Evolutionary conservation across 1,140 invertebrate species (phyloP).

Genomic region (Fopius arisanus): DNA sequence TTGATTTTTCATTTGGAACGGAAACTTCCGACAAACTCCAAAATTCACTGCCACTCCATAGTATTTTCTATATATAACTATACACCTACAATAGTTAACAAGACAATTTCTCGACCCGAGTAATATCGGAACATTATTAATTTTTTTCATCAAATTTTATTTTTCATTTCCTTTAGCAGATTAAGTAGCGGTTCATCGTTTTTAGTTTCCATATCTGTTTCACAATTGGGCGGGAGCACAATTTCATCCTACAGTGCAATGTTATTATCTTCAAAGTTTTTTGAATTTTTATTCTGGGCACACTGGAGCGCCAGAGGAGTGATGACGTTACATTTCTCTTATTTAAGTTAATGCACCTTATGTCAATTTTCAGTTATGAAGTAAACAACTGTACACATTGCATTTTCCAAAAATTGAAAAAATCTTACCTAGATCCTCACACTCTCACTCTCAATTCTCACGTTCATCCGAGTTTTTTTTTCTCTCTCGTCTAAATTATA

Average conservation of each 20-base stretch:
- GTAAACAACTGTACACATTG: slow-evolving; percentile 23
- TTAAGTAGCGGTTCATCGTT: slow-evolving; percentile 44
- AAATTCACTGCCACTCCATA: slow-evolving; percentile 54
- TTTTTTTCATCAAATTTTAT: slow-evolving; percentile 5
- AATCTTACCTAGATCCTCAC: neutral
- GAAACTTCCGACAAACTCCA: slow-evolving; percentile 29
- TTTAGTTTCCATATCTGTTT: slow-evolving; percentile 31
- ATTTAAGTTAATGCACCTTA: slow-evolving; percentile 29
- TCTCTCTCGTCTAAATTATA: neutral
- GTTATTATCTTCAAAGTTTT: neutral
- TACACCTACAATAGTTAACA: slow-evolving; percentile 62
- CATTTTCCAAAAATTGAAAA: neutral
- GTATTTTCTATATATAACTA: slow-evolving; percentile 51
- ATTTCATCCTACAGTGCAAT: slow-evolving; percentile 3
- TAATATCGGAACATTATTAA: slow-evolving; percentile 39
- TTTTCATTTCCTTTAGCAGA: slow-evolving; percentile 36
- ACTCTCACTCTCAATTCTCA: neutral
- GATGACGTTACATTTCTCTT: slow-evolving; percentile 9
- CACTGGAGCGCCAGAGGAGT: slow-evolving; percentile 32
- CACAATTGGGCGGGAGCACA: slow-evolving; percentile 10
- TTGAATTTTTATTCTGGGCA: slow-evolving; percentile 16
- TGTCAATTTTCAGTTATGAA: slow-evolving; percentile 20
- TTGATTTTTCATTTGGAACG: neutral
- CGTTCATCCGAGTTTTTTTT: neutral
- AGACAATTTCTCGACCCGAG: slow-evolving; percentile 52